Base-by-base conservation (phyloP, 2,797 vertebrate genomes). In the Leptatherina wallacei region DNA sequence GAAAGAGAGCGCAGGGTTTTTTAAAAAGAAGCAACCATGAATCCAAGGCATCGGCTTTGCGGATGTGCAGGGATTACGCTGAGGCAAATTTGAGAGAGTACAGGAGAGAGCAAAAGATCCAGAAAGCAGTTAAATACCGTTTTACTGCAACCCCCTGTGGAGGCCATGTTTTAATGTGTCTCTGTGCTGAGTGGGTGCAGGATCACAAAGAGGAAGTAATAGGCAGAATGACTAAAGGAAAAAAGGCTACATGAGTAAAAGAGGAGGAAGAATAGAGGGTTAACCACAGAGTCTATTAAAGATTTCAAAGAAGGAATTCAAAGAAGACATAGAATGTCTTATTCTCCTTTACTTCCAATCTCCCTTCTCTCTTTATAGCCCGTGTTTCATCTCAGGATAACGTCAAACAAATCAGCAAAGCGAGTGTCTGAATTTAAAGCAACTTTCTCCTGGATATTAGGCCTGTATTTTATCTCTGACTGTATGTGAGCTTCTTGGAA, bases 291-390 rank as follows among this genome's bases (percentile, higher is more conserved):
- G 83, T 90, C 83, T 90, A 87, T 90, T 91, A 90, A 85, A 91
- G 89, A 87, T 78, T n/a, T n/a, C n/a, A n/a, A n/a, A n/a, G n/a
- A n/a, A n/a, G 76, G 63, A 88, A 92, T 92, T 93, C 90, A 93
- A 94, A 88, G 79, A 78, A 75, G 87, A 86, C 83, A 78, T 69
- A 78, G 67, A 29, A 61, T 69, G 71, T 62, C 80, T 64, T 83
- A 85, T 83, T 81, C 69, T 85, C 57, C 72, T 81, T 81, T 77
- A 78, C 77, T 73, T 75, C 71, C 82, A 82, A 81, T 83, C 86
- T 74, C 72, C 64, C 64, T 6, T 71, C 85, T 82, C 61, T 73
- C 86, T 83, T 82, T 74, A 84, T 63, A 86, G 69, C 69, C 61
- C 1, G 9, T 52, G 75, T 86, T 92, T 89, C 82, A 91, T 92